phyloP scores from a whole-genome alignment of 2,113 vertebrate genomes.

The Melanerpes aurifrons region DNA sequence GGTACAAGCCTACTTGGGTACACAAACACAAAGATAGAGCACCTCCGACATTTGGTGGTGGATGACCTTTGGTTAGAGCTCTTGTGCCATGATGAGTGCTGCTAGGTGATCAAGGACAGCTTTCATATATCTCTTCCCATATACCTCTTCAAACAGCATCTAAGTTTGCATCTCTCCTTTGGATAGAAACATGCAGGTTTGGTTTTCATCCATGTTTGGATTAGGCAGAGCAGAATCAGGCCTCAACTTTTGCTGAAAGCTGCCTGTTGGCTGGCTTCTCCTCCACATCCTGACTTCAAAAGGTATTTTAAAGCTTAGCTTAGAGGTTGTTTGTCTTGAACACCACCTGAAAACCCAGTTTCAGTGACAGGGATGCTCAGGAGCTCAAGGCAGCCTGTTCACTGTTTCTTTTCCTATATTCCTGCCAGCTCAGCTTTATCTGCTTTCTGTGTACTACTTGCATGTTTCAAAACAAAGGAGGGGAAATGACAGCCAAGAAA shows the following conservation, averaged over 20 bases:
- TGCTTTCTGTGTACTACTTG: conserved; percentile 8
- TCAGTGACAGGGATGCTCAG: not conserved
- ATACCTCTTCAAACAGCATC: not conserved
- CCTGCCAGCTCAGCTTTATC: not conserved
- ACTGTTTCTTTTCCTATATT: not conserved
- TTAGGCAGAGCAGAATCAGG: not conserved
- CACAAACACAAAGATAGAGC: not conserved
- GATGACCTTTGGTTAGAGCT: not conserved
- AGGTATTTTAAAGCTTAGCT: not conserved
- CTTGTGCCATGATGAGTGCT: not conserved
- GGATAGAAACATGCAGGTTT: not conserved
- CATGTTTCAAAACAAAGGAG: not conserved
- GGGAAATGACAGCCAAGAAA: not conserved
- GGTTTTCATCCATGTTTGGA: not conserved
- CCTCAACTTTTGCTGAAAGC: not conserved
- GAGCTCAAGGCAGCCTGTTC: not conserved
- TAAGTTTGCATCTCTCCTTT: not conserved
- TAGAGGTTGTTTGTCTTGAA: not conserved
- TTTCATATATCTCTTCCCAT: not conserved
- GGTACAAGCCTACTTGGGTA: not conserved
- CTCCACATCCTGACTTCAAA: not conserved
- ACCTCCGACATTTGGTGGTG: not conserved
- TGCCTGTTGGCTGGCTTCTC: not conserved
- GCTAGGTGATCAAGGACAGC: not conserved
- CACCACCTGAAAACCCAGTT: not conserved